Evolutionary conservation across 2,797 vertebrate species (phyloP).

Genomic region (Pseudomugil gertrudae): DNA sequence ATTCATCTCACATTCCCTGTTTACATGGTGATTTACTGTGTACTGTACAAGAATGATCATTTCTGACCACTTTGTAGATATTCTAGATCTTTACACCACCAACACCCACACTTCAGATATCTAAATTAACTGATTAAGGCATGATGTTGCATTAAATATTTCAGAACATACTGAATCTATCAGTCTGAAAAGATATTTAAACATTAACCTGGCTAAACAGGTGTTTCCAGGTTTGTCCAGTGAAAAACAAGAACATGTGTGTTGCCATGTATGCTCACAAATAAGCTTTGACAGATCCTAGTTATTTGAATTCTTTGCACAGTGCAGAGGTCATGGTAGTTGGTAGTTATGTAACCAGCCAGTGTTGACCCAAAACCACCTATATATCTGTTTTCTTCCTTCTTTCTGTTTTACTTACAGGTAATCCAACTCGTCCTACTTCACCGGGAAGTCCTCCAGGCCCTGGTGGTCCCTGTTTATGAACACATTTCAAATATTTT

Average conservation of each 20-base stretch:
- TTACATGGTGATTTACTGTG: not conserved
- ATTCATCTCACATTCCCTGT: not conserved
- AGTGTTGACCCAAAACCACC: not conserved
- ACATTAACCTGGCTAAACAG: not conserved
- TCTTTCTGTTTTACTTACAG: conserved; percentile 86
- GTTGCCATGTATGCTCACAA: not conserved
- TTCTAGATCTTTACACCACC: too few species aligned
- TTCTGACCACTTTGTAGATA: not conserved
- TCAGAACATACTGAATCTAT: not conserved
- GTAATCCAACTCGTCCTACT: conserved; percentile 87
- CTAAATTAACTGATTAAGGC: not conserved
- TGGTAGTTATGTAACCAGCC: not conserved
- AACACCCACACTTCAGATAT: not conserved
- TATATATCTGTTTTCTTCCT: too few species aligned
- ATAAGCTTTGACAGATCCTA: not conserved
- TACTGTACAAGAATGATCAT: not conserved
- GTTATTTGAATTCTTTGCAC: not conserved
- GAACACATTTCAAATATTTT: conserved; percentile 39
- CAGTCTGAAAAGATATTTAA: not conserved
- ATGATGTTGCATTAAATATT: not conserved
- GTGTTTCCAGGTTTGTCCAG: not conserved
- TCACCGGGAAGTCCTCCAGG: conserved; percentile 91
- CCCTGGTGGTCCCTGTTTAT: conserved; percentile 88
- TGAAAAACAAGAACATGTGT: not conserved
- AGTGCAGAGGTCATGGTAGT: not conserved